Evolutionary conservation across 2,797 vertebrate species (phyloP), one percentile per base, ranked within the genome.

Genomic region (Gadopsis bispinosus): DNA sequence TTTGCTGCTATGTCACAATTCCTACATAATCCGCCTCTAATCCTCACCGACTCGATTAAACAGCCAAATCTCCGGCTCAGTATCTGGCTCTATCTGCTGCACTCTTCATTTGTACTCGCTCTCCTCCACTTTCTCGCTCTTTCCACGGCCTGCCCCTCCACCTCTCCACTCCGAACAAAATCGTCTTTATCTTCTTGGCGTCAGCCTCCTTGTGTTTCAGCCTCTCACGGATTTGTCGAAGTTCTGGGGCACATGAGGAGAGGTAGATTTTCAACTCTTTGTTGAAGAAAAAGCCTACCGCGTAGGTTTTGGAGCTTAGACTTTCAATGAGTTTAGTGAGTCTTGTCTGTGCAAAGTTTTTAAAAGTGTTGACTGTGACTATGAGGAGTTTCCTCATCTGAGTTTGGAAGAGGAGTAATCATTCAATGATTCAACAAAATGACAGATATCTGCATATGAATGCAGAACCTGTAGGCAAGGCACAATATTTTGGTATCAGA

Each of bases 41-140:
- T 95, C 94, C 94, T 90, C 72, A 63, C 81, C 80, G 88, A 87
- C 91, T 93, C 88, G 87, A 95, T 95, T 95, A 95, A 95, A 93
- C 87, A 88, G 89, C 66, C 84, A 92, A 92, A 95, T 95, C 93
- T 92, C 56, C 77, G 73, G 87, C 90, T 89, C 89, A 86, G 88
- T 89, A 93, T 94, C 91, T 85, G 83, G 64, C 80, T 63, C 70
- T 85, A 87, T 94, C 88, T 89, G 83, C 73, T 71, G 50, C 82
- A 74, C 82, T 90, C 89, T 80, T 87, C 87, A 83, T 85, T 81
- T 83, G 69, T 70, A 14, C 70, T 79, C 53, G 7, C 75, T 75
- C 73, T 58, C 62, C 80, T 59, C 69, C 78, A 63, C 68, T 83
- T 71, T 68, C 58, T 37, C 55, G 69, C 76, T 75, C 67, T 60